These are phyloP conservation scores for Cordilura impudica DNA, from an alignment of 2,888 invertebrate genomes.

Conservation along the genomic window DNA sequence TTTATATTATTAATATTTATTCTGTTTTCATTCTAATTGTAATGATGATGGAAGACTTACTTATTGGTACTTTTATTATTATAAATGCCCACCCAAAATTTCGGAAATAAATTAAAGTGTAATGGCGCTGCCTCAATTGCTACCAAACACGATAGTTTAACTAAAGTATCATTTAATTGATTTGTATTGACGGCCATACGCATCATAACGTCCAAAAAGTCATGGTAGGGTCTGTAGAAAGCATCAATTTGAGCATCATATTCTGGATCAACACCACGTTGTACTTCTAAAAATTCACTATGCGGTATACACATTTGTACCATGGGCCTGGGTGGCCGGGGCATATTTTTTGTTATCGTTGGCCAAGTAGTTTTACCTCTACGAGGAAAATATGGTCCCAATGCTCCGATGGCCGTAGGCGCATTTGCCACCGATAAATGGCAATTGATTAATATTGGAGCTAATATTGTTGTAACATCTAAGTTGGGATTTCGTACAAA, in stretches of 20 bases:
- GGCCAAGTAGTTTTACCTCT: constrained; percentile 81
- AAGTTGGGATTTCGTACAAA: constrained; percentile 76
- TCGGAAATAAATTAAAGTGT: constrained; percentile 92
- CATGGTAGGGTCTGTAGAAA: constrained; percentile 92
- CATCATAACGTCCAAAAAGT: constrained; percentile 90
- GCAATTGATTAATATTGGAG: constrained; percentile 91
- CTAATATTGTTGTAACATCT: constrained; percentile 84
- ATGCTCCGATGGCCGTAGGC: constrained; percentile 82
- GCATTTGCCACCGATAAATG: constrained; percentile 88
- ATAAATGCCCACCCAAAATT: constrained; percentile 94
- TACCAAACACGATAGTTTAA: constrained; percentile 91
- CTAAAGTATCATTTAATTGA: constrained; percentile 90
- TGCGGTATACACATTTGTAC: constrained; percentile 91
- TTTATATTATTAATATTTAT: constrained; percentile 8
- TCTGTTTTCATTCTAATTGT: background rate
- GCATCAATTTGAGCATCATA: constrained; percentile 87
- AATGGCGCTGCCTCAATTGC: constrained; percentile 94
- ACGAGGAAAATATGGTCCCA: constrained; percentile 88
- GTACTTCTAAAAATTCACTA: constrained; percentile 80
- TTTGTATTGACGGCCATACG: constrained; percentile 93
- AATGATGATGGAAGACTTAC: constrained; percentile 67
- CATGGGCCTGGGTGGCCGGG: constrained; percentile 87
- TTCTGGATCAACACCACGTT: constrained; percentile 85
- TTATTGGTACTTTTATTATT: constrained; percentile 79
- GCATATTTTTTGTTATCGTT: constrained; percentile 81